Evolutionary conservation across 1,140 invertebrate species (phyloP), one percentile per base, ranked within the genome.

Genomic region (Cecropterus lyciades): DNA sequence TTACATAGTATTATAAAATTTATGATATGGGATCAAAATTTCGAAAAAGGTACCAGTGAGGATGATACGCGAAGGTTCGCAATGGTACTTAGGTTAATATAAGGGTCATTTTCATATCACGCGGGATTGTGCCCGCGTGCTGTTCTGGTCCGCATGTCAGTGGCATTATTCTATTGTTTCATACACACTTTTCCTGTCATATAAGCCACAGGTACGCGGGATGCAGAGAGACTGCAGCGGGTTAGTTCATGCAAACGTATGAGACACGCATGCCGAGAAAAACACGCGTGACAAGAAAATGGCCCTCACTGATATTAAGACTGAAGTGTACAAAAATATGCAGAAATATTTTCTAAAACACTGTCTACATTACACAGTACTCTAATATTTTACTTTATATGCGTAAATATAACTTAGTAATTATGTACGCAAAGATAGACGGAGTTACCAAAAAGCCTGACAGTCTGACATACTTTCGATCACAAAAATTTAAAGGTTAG

Each of bases 251-350:
- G 27, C 27, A 8, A 5, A 7, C 27, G 27, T 4, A 7, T 30
- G 0, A 30, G 27, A 30, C 7, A 30, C 7, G 27, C 7, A 30
- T 7, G 27, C 27, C 3, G 27, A 7, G 3, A 30, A 5, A 30
- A 30, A 5, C 20, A 3, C 7, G 27, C 27, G 27, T 30, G 27
- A 30, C 27, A 30, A 30, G 27, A 30, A 30, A 30, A 30, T 7
- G 3, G 7, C 7, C 27, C 78, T 80, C 80, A 65, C 65, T 17
- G 64, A 84, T 70, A 77, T 77, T 79, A 75, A 76, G 77, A 80
- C 72, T 68, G 74, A 77, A 74, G 70, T 81, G 81, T 86, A 88
- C 84, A 88, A 88, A 88, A 88, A 88, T 88, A 88, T 82, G 80
- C 78, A 73, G 77, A 82, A 79, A 76, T 83, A 85, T 80, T 80